Evolutionary conservation across 2,797 vertebrate genomes (phyloP).

Genomic region (Anisognathus igniventris): DNA sequence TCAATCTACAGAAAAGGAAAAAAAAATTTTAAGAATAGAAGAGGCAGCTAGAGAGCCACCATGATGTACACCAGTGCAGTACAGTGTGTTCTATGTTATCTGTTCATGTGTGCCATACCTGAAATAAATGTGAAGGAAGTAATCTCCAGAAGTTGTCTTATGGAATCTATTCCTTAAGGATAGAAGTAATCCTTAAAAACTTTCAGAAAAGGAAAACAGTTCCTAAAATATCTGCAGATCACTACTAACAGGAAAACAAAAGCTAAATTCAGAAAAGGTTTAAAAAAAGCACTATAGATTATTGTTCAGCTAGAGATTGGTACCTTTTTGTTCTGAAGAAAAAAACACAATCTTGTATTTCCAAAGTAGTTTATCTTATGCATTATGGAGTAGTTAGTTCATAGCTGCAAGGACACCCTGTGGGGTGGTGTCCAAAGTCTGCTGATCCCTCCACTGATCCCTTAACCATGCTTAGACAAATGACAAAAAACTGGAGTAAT

Average conservation of each 20-base stretch:
- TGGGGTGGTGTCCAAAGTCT: neutral
- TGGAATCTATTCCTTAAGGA: neutral
- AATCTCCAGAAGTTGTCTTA: neutral
- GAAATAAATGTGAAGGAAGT: neutral
- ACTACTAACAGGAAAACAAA: neutral
- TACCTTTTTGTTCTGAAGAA: neutral
- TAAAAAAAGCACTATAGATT: neutral
- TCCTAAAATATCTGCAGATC: neutral
- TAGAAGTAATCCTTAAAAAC: neutral
- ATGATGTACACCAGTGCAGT: neutral
- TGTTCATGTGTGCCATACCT: neutral
- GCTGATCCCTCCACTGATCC: neutral
- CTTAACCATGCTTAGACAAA: neutral
- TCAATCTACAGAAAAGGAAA: neutral
- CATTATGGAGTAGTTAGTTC: neutral
- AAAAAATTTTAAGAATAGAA: neutral
- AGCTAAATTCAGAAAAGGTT: neutral
- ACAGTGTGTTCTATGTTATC: neutral
- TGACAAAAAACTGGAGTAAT: neutral
- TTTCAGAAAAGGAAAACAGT: neutral
- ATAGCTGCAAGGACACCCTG: neutral
- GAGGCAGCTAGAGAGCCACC: neutral
- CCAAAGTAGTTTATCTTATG: neutral
- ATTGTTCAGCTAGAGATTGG: neutral
- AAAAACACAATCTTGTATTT: neutral